These are phyloP conservation scores for Tethya wilhelma DNA, from an alignment of 37 sponge, comb jelly and placozoan species.

Conservation along the genomic window DNA sequence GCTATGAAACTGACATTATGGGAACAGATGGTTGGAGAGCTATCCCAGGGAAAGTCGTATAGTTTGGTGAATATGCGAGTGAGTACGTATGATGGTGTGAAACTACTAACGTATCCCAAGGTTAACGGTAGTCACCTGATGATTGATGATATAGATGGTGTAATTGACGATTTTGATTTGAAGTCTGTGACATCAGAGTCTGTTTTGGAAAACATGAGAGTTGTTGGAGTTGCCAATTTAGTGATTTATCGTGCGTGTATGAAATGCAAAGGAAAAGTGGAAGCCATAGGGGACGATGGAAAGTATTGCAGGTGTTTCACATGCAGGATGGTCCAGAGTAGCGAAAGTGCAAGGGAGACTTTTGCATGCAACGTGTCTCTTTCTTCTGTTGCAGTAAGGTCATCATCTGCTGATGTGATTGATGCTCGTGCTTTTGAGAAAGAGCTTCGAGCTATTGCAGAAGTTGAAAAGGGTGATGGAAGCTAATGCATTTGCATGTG, in stretches of 20 bases:
- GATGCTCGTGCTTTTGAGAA: too few relatives aligned
- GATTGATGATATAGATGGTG: not conserved
- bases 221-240: not conserved
- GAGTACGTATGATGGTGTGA: not conserved
- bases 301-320: not conserved
- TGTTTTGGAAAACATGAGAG: not conserved
- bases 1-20: not conserved
- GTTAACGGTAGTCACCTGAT: not conserved
- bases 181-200: not conserved
- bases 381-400: not conserved
- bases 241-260: not conserved
- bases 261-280: not conserved
- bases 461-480: too few relatives aligned
- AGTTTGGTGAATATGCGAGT: not conserved
- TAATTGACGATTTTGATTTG: not conserved
- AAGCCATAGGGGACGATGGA: not conserved
- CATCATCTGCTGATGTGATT: too few relatives aligned
- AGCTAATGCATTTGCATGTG: too few relatives aligned
- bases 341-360: not conserved
- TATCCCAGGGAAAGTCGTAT: not conserved
- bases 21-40: not conserved
- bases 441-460: too few relatives aligned
- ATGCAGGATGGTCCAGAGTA: not conserved
- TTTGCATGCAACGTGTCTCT: not conserved
- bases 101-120: not conserved